Evolutionary conservation across 2,113 vertebrate genomes (phyloP).

Genomic region (Phrynocephalus versicolor): DNA sequence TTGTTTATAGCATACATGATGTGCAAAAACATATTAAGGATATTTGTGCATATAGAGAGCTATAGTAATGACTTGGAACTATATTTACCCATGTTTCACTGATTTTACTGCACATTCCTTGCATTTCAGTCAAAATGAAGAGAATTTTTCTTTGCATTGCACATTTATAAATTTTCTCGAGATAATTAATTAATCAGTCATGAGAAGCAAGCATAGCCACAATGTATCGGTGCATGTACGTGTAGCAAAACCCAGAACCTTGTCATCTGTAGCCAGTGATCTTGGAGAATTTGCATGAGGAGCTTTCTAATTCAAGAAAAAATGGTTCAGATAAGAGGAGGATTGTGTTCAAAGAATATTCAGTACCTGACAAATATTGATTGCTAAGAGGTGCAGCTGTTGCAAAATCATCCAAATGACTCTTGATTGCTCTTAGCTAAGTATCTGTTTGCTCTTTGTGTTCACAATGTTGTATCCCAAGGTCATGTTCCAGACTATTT

Average conservation of each 20-base stretch:
- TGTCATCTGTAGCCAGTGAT: neutral
- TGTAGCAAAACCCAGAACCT: neutral
- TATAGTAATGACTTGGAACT: neutral
- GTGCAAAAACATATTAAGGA: neutral
- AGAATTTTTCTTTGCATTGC: neutral
- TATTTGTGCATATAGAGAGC: neutral
- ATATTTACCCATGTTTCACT: neutral
- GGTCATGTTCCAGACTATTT: slow-evolving; percentile 15
- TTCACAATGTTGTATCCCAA: slow-evolving; percentile 36
- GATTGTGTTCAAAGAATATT: neutral
- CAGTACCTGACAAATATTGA: neutral
- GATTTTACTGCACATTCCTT: neutral
- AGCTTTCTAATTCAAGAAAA: neutral
- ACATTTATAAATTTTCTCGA: neutral
- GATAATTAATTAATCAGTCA: neutral
- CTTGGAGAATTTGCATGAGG: neutral
- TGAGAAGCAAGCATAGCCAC: neutral
- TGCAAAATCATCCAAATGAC: slow-evolving; percentile 50
- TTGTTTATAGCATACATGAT: neutral
- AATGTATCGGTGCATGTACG: neutral
- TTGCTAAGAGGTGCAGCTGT: neutral
- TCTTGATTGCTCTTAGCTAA: slow-evolving; percentile 48
- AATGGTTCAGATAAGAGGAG: neutral
- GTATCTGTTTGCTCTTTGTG: slow-evolving; percentile 53
- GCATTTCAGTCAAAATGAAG: neutral